phyloP scores from a whole-genome alignment of 1,140 invertebrate genomes.

The Armadillidium nasatum region DNA sequence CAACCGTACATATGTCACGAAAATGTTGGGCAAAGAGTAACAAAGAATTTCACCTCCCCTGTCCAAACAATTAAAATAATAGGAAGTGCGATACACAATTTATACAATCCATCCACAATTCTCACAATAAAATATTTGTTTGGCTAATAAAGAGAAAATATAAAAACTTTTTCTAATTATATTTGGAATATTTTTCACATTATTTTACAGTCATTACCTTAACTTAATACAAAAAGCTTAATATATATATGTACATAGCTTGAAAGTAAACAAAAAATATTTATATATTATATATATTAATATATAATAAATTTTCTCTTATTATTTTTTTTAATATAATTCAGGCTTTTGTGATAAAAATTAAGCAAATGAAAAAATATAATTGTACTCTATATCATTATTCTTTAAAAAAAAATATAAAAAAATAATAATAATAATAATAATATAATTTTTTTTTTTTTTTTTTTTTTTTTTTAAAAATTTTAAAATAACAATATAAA shows the following conservation, averaged over 20 bases:
- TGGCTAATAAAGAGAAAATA: not conserved
- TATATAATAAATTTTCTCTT: no score
- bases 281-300: no score
- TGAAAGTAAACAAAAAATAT: no score
- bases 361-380: not conserved
- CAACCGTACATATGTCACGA: no score
- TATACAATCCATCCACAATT: no score
- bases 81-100: no score
- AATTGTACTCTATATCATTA: not conserved
- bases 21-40: no score
- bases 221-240: constrained; percentile 2
- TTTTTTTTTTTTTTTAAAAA: no score
- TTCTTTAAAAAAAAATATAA: not conserved
- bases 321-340: no score
- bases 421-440: constrained; percentile 6
- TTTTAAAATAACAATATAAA: no score
- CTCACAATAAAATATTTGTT: not conserved
- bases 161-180: not conserved
- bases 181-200: constrained; percentile 5
- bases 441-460: not conserved
- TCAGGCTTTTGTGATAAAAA: not conserved
- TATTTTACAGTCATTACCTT: constrained; percentile 12
- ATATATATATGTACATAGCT: not conserved
- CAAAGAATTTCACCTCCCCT: no score
- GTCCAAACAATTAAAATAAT: no score